Base-by-base conservation (phyloP, 2,888 invertebrate species). In the Nemapogon koenigi region DNA sequence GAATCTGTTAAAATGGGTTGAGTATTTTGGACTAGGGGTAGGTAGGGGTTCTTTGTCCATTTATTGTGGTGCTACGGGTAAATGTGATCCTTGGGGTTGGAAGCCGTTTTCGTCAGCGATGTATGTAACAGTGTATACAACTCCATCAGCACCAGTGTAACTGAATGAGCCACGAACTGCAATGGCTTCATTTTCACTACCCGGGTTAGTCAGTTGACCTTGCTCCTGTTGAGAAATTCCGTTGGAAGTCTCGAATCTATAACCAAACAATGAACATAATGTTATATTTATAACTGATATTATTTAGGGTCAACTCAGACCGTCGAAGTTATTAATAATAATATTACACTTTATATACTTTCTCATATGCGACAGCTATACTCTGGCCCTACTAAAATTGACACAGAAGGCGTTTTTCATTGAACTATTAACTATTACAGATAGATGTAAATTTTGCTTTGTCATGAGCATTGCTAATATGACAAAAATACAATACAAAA, bases 101-200 rank as follows among this genome's bases (percentile, higher is more conserved):
- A 81, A 85, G 10, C 84, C 84, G 48, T 66, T 51, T 55, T 79
- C 68, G 57, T 81, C 58, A 28, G 84, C 82, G 42, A 65, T 46
- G 71, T 83, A 84, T 39, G 47, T 55, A 31, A 83, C 61, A 19
- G 50, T 47, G 70, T 83, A 82, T 38, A 51, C 18, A 15, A 67
- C 52, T 27, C 81, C 81, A 40, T 83, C 81, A 16, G 55, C 51
- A 10, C 73, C 82, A 43, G 41, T 13, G 67, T 69, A 73, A 2
- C 61, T 49, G 67, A 7, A 76, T 35, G 48, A 44, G 18, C 75
- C 76, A 13, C 50, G 51, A 46, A 69, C 67, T 2, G 15, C 50
- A 13, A 68, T 3, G 8, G 49, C 61, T 30, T 64, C 69, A 44
- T 59, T 51, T 0, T 72, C 68, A 3, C 57, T 39, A 2, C 71